These are phyloP conservation scores for Enhydra lutris DNA, from an alignment of 2,113 vertebrate genomes.

Conservation along the genomic window DNA sequence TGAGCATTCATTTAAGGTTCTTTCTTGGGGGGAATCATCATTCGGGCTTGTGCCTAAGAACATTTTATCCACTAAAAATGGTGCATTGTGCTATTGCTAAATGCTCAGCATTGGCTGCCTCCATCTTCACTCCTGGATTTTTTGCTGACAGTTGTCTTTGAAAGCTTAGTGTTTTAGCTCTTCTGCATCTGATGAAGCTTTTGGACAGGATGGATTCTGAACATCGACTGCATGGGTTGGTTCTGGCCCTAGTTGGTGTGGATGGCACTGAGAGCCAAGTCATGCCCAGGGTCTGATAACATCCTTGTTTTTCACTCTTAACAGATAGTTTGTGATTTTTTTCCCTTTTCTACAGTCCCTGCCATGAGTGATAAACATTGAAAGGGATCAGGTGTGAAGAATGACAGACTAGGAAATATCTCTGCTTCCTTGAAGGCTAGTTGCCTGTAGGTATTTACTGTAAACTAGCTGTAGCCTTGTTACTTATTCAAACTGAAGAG, in stretches of 20 bases:
- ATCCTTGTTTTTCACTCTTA: constrained; percentile 46
- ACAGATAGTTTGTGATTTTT: constrained; percentile 66
- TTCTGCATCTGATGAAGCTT: constrained; percentile 61
- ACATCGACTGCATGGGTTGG: constrained; percentile 60
- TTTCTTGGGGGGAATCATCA: constrained; percentile 8
- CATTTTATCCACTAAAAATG: constrained; percentile 10
- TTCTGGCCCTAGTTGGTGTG: constrained; percentile 72
- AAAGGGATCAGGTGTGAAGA: constrained; percentile 35
- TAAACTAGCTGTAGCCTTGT: background rate
- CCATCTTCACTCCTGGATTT: constrained; percentile 46
- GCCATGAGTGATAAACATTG: constrained; percentile 66
- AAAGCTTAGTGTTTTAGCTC: constrained; percentile 60
- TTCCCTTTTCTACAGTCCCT: constrained; percentile 5
- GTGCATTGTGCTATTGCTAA: background rate
- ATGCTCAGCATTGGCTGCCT: constrained; percentile 61
- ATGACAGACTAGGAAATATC: constrained; percentile 21
- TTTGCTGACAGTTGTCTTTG: constrained; percentile 60
- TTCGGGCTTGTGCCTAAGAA: background rate
- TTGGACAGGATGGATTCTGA: constrained; percentile 58
- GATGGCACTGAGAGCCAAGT: constrained; percentile 61
- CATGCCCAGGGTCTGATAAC: constrained; percentile 48
- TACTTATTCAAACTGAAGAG: constrained; percentile 47
- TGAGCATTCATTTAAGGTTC: background rate
- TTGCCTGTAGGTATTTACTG: background rate
- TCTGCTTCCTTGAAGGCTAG: constrained; percentile 7